Conservation (phyloP, 1,140 invertebrate genomes). For the Philaenus spumarius region DNA sequence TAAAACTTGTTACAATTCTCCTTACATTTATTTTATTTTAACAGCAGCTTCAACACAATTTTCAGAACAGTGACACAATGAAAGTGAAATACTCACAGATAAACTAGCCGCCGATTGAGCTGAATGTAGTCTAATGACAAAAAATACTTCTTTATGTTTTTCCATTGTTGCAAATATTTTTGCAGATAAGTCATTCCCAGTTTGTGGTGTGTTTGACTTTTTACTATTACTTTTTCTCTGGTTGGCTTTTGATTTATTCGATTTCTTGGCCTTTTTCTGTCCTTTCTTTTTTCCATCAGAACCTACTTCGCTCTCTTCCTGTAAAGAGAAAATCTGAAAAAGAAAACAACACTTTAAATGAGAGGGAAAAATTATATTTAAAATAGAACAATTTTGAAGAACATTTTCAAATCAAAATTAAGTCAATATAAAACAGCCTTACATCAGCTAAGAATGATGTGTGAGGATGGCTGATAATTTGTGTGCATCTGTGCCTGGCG, state of each 20-base stretch:
- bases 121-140: conserved; percentile 94
- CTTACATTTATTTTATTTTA: no score
- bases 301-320: conserved; percentile 67
- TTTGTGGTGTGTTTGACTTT: conserved; percentile 90
- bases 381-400: no score
- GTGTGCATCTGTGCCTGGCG: no score
- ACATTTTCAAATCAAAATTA: no score
- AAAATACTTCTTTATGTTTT: conserved; percentile 99
- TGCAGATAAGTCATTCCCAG: conserved; percentile 92
- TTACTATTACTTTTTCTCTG: conserved; percentile 88
- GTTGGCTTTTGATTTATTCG: conserved; percentile 93
- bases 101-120: conserved; percentile 90
- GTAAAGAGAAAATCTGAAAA: conserved; percentile 23
- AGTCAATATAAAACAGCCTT: no score
- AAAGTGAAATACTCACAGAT: conserved; percentile 54
- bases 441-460: no score
- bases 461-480: no score
- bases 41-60: no score
- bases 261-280: conserved; percentile 95
- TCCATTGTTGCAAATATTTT: conserved; percentile 99
- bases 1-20: no score
- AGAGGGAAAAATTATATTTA: conserved; percentile 17
- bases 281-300: conserved; percentile 93
- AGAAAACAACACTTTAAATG: background rate
- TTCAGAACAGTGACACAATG: conserved; percentile 6